Conservation (phyloP, 2,797 vertebrate genomes). For the Tragelaphus oryx region DNA sequence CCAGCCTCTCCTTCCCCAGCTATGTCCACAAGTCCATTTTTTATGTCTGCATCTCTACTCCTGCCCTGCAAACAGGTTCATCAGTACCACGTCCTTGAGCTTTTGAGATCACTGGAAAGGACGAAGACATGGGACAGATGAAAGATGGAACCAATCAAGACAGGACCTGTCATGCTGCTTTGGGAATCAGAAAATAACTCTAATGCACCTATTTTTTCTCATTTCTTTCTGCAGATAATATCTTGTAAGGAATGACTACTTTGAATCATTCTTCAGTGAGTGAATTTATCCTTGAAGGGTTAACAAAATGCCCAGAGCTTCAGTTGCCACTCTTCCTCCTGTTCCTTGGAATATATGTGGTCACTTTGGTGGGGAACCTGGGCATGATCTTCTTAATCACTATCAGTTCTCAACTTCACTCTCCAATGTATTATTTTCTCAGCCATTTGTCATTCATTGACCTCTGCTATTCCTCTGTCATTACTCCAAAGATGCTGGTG, state of each 20-base stretch:
- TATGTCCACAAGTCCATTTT: neutral
- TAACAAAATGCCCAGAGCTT: conserved; percentile 36
- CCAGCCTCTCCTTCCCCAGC: neutral
- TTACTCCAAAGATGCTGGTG: conserved; percentile 62
- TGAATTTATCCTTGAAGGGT: conserved; percentile 58
- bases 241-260: neutral
- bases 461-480: conserved; percentile 60
- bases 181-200: neutral
- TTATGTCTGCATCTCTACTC: neutral
- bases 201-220: neutral
- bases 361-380: conserved; percentile 56
- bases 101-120: neutral
- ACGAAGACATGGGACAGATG: neutral
- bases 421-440: conserved; percentile 73
- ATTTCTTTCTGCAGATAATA: neutral
- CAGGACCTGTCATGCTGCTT: neutral
- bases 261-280: conserved; percentile 34
- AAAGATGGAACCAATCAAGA: neutral
- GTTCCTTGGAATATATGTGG: conserved; percentile 56
- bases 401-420: conserved; percentile 58
- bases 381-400: conserved; percentile 65
- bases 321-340: conserved; percentile 43
- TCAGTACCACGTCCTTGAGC: neutral
- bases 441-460: conserved; percentile 66
- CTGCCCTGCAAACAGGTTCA: neutral